phyloP scores from a whole-genome alignment of 2,888 invertebrate species.

The Xiphydria camelus region DNA sequence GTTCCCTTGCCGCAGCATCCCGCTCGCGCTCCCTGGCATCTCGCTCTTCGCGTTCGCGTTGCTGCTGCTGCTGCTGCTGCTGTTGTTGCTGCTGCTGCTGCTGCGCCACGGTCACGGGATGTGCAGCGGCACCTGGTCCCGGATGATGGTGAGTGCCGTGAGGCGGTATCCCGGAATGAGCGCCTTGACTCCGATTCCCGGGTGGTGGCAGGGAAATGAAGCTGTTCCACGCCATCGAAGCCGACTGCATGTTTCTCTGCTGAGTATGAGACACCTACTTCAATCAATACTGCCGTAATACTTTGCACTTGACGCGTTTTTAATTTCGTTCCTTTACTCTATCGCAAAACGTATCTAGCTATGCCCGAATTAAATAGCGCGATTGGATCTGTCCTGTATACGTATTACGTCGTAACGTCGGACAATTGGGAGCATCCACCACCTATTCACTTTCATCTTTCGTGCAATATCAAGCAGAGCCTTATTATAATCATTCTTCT shows the following conservation, averaged over 20 bases:
- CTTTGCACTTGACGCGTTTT: not conserved
- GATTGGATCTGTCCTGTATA: no score
- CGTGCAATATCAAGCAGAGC: no score
- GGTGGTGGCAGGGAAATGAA: slow-evolving; percentile 51
- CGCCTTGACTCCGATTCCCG: slow-evolving; percentile 43
- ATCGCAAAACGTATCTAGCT: no score
- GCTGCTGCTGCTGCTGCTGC: slow-evolving; percentile 19
- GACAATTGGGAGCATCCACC: no score
- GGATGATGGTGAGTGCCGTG: slow-evolving; percentile 49
- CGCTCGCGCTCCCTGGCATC: slow-evolving; percentile 30
- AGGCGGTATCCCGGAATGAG: slow-evolving; percentile 38
- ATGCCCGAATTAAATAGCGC: no score
- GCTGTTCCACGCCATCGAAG: slow-evolving; percentile 52
- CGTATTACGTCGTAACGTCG: no score
- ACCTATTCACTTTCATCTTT: no score
- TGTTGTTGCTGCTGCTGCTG: slow-evolving; percentile 36
- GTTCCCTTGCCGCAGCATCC: slow-evolving; percentile 32
- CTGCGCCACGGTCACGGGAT: slow-evolving; percentile 46
- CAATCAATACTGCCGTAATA: slow-evolving; percentile 49
- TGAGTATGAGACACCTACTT: slow-evolving; percentile 54
- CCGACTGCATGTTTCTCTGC: slow-evolving; percentile 55
- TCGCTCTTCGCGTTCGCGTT: slow-evolving; percentile 21
- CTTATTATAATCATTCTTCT: no score
- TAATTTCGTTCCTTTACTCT: no score
- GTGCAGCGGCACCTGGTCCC: slow-evolving; percentile 33